A percentile compares a stretch with the other conserved stretches of the same genome.
Evolutionary conservation across 2,888 invertebrate genomes (phyloP).

Genomic region (Keiferia lycopersicella): DNA sequence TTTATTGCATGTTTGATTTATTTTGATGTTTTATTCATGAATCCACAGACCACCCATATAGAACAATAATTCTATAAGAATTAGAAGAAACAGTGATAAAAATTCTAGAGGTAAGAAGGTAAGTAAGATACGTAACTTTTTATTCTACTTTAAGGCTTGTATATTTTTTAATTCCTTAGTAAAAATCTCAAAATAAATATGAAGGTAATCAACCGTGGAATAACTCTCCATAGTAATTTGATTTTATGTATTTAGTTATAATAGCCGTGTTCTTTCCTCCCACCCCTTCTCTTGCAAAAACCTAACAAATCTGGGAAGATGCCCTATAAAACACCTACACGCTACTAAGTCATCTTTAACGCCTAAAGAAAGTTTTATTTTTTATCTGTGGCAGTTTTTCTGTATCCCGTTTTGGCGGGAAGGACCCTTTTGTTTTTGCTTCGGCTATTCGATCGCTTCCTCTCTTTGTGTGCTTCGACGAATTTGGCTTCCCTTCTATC

Average conservation of each 20-base stretch:
- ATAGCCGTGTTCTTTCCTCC: not conserved
- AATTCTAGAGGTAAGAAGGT: no score
- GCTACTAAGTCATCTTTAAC: slow-evolving; percentile 51
- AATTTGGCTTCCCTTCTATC: slow-evolving; percentile 63
- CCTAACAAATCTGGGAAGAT: not conserved
- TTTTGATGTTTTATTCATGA: not conserved
- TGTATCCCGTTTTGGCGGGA: slow-evolving; percentile 62
- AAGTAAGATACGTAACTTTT: no score
- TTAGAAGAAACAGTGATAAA: not conserved
- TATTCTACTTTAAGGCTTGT: no score
- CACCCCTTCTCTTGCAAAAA: not conserved
- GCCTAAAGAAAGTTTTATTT: slow-evolving; percentile 36
- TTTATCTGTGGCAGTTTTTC: slow-evolving; percentile 51
- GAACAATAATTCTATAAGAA: not conserved
- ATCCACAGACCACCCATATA: not conserved
- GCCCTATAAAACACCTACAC: not conserved
- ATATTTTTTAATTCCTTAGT: no score
- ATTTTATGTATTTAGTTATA: no score
- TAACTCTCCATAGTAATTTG: no score
- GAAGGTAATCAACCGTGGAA: no score
- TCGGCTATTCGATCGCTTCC: slow-evolving; percentile 72
- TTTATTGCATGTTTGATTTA: no score
- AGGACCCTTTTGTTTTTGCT: slow-evolving; percentile 60
- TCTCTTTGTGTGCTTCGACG: slow-evolving; percentile 71
- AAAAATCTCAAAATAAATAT: not conserved